phyloP scores from a whole-genome alignment of 2,797 vertebrate species.

The Poeciliopsis paucimaculata region DNA sequence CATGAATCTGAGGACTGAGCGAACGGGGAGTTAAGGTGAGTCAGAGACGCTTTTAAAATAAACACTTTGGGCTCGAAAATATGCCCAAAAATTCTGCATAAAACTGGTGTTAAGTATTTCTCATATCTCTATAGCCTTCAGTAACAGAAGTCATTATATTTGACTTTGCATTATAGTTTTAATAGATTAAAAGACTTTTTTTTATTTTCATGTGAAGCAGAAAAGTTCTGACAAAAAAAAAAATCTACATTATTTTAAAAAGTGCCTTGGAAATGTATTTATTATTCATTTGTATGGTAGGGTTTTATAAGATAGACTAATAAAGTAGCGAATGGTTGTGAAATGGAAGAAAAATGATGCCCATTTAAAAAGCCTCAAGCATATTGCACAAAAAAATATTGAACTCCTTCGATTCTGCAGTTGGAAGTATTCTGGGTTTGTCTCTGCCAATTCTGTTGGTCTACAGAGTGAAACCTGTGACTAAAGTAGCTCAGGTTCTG shows the following conservation, averaged over 20 bases:
- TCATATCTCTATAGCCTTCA: neutral
- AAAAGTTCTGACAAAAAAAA: neutral
- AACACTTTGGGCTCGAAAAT: neutral
- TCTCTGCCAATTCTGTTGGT: neutral
- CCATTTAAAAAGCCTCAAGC: neutral
- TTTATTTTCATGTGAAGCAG: neutral
- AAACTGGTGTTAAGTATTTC: neutral
- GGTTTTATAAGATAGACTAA: neutral
- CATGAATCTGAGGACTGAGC: conserved; percentile 23
- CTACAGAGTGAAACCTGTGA: neutral
- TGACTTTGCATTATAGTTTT: neutral
- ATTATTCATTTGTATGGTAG: neutral
- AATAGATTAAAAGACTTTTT: neutral
- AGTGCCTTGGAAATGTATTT: neutral
- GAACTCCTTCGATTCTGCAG: neutral
- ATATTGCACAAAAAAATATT: neutral
- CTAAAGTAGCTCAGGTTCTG: neutral
- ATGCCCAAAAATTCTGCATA: neutral
- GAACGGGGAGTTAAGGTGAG: conserved; percentile 39
- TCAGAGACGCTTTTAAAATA: neutral
- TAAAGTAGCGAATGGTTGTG: neutral
- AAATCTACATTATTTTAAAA: neutral
- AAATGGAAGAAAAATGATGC: neutral
- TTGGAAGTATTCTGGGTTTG: neutral
- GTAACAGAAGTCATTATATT: neutral